phyloP scores from a whole-genome alignment of 2,113 vertebrate species.

The Hemibates koningsi region DNA sequence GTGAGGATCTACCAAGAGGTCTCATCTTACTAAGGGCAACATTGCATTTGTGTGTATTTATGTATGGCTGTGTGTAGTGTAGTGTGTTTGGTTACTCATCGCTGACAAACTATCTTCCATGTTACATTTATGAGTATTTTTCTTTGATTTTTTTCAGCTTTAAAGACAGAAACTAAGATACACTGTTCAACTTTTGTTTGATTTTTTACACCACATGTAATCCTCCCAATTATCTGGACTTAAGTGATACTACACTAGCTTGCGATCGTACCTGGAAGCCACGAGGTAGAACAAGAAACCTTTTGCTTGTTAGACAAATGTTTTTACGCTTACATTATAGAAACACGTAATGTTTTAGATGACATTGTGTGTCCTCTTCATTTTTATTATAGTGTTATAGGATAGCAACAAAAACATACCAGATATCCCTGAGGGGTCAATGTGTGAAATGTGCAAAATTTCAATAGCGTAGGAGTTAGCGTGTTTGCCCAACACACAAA shows the following conservation, averaged over 20 bases:
- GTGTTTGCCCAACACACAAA: background rate
- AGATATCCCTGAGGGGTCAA: background rate
- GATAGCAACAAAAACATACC: background rate
- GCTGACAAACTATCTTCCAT: background rate
- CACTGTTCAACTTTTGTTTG: background rate
- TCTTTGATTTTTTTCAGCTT: background rate
- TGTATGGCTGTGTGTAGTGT: rapidly evolving
- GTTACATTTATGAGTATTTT: background rate
- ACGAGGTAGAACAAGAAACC: background rate
- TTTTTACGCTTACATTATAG: background rate
- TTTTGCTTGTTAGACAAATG: background rate
- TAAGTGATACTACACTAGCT: background rate
- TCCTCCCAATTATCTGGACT: background rate
- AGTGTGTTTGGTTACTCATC: background rate
- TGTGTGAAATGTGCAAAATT: background rate
- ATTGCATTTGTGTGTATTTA: background rate
- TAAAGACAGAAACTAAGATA: background rate
- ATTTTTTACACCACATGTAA: background rate
- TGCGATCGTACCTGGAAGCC: background rate
- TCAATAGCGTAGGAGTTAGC: background rate
- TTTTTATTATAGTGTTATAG: background rate
- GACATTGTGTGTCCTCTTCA: background rate
- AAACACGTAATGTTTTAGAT: background rate
- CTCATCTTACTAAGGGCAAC: background rate
- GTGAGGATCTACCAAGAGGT: background rate